These are phyloP conservation scores for Ancistrus triradiatus DNA, from an alignment of 2,113 vertebrate genomes.

Conservation along the genomic window DNA sequence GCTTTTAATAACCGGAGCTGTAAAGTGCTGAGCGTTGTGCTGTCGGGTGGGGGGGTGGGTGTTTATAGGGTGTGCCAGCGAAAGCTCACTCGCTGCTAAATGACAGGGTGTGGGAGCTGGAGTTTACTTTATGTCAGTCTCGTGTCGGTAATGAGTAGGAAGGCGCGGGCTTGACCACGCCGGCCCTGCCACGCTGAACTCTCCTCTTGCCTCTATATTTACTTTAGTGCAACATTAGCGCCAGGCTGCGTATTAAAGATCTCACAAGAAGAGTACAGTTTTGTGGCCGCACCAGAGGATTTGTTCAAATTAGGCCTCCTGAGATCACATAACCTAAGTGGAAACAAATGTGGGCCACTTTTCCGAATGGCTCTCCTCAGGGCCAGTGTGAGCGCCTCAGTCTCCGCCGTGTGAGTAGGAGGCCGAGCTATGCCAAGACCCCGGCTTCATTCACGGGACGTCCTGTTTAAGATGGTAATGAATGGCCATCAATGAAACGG, in stretches of 20 bases:
- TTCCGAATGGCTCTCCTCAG: slow-evolving; percentile 42
- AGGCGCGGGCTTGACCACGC: slow-evolving; percentile 50
- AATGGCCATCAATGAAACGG: slow-evolving; percentile 86
- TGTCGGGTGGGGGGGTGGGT: slow-evolving; percentile 22
- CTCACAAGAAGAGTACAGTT: slow-evolving; percentile 60
- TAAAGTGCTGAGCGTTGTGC: slow-evolving; percentile 13
- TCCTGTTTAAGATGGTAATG: slow-evolving; percentile 86
- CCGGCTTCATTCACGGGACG: slow-evolving; percentile 82
- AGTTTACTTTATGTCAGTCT: slow-evolving; percentile 34
- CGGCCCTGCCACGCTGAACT: slow-evolving; percentile 43
- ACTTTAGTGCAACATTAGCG: slow-evolving; percentile 63
- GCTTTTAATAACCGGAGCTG: slow-evolving; percentile 36
- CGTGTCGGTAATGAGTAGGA: slow-evolving; percentile 39
- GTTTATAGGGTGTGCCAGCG: slow-evolving; percentile 38
- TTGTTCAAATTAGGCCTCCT: slow-evolving; percentile 74
- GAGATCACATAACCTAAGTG: slow-evolving; percentile 73
- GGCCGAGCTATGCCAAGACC: slow-evolving; percentile 84
- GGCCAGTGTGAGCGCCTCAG: slow-evolving; percentile 62
- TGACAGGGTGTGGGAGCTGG: slow-evolving; percentile 42
- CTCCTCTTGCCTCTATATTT: slow-evolving; percentile 46
- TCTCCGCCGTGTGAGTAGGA: slow-evolving; percentile 73
- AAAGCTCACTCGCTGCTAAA: slow-evolving; percentile 48
- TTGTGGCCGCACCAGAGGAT: slow-evolving; percentile 65
- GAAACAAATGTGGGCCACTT: slow-evolving; percentile 69
- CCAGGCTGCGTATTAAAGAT: slow-evolving; percentile 57